phyloP scores from a whole-genome alignment of 1,140 invertebrate species.

The Hylyphantes graminicola region DNA sequence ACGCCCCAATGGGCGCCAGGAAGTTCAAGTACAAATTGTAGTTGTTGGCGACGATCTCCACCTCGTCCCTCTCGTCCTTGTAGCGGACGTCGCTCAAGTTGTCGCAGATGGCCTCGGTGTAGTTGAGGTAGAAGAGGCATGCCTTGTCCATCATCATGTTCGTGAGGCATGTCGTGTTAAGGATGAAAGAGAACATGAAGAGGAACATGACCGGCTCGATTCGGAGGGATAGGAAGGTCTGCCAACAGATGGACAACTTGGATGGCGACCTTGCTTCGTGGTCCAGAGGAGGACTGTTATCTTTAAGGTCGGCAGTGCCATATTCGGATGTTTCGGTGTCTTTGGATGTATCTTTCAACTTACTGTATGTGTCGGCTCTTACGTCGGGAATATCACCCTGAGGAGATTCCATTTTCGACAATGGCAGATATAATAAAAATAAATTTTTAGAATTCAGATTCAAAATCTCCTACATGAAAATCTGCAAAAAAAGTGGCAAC shows the following conservation, averaged over 20 bases:
- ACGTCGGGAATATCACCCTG: neutral
- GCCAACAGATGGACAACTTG: neutral
- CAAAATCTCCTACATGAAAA: no score
- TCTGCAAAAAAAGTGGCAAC: no score
- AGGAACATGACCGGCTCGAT: slow-evolving; percentile 54
- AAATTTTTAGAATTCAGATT: no score
- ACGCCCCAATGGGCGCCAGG: slow-evolving; percentile 64
- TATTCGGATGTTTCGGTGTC: neutral
- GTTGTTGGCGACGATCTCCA: slow-evolving; percentile 62
- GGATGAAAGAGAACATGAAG: slow-evolving; percentile 51
- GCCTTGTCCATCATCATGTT: slow-evolving; percentile 56
- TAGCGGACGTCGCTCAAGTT: slow-evolving; percentile 9
- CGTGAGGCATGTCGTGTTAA: slow-evolving; percentile 41
- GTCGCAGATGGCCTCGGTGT: slow-evolving; percentile 6
- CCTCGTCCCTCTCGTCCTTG: slow-evolving; percentile 42
- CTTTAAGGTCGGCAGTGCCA: neutral
- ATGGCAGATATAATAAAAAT: neutral
- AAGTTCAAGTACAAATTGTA: slow-evolving; percentile 65
- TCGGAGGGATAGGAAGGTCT: neutral
- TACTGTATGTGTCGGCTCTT: neutral
- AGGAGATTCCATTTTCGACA: neutral
- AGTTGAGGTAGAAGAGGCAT: slow-evolving; percentile 32
- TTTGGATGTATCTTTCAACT: no score
- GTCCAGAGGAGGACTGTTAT: neutral
- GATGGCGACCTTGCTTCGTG: neutral